Evolutionary conservation across 2,888 invertebrate genomes (phyloP).

Genomic region (Tetragonisca angustula): DNA sequence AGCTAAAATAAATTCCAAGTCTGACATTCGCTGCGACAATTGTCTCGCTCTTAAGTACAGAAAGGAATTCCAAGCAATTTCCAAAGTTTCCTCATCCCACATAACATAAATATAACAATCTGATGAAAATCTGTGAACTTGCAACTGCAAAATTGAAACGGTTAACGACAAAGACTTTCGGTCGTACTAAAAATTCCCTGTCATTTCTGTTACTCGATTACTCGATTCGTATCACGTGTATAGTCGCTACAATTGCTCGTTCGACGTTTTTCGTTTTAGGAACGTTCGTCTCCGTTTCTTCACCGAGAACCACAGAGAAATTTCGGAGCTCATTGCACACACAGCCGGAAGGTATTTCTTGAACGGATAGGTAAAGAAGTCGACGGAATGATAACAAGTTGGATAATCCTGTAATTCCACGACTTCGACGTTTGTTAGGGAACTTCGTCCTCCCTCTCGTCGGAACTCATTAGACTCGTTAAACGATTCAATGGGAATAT

Average conservation of each 20-base stretch:
- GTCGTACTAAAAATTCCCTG: no score
- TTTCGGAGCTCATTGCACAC: slow-evolving; percentile 20
- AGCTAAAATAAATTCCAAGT: no score
- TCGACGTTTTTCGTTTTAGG: not conserved
- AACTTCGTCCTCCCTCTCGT: slow-evolving; percentile 30
- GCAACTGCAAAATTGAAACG: no score
- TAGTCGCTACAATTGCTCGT: not conserved
- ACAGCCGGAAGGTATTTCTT: slow-evolving; percentile 26
- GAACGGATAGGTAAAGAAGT: slow-evolving; percentile 30
- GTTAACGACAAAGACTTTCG: no score
- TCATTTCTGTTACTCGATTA: no score
- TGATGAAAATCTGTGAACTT: no score
- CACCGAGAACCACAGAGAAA: not conserved
- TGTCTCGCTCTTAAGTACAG: no score
- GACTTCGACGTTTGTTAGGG: slow-evolving; percentile 49
- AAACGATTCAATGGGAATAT: slow-evolving; percentile 57
- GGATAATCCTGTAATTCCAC: slow-evolving; percentile 26
- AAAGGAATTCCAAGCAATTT: no score
- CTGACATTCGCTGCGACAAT: no score
- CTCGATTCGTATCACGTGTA: no score
- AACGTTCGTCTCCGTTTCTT: not conserved
- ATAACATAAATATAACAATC: no score
- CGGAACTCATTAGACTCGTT: slow-evolving; percentile 55
- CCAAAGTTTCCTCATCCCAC: no score
- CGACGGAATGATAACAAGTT: slow-evolving; percentile 20